These are phyloP conservation scores for Oceanites oceanicus DNA, from an alignment of 2,113 vertebrate genomes.

Conservation along the genomic window DNA sequence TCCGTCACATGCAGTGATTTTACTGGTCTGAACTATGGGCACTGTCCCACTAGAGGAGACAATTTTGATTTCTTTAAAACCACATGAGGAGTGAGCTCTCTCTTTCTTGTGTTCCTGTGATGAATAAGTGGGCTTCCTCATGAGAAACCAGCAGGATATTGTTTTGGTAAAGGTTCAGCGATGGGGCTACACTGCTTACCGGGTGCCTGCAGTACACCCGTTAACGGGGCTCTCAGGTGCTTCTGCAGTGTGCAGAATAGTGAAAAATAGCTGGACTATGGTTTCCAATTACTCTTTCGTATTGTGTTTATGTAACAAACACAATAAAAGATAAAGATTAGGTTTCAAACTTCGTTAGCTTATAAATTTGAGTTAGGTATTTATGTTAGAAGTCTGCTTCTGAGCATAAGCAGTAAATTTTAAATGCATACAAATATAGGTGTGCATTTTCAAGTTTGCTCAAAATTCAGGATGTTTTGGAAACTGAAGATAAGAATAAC, in stretches of 20 bases:
- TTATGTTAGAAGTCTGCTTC: not conserved
- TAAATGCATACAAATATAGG: not conserved
- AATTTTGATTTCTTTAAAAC: not conserved
- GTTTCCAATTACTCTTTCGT: not conserved
- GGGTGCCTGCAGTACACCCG: not conserved
- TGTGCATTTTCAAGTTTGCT: not conserved
- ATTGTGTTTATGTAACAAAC: not conserved
- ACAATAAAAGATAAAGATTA: not conserved
- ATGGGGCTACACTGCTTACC: accelerated
- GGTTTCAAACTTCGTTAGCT: not conserved
- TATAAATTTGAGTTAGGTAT: not conserved
- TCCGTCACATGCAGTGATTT: not conserved
- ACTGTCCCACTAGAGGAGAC: not conserved
- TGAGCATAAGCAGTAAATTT: not conserved
- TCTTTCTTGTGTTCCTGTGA: not conserved
- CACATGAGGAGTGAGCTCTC: accelerated
- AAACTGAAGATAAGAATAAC: not conserved
- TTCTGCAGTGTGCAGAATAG: not conserved
- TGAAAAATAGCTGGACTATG: not conserved
- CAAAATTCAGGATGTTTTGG: not conserved
- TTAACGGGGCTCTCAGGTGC: accelerated
- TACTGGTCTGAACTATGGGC: not conserved
- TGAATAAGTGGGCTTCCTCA: not conserved
- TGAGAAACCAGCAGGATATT: not conserved
- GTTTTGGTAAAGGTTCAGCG: not conserved